phyloP scores from a whole-genome alignment of 2,888 invertebrate genomes.

The Nycteola revayana region DNA sequence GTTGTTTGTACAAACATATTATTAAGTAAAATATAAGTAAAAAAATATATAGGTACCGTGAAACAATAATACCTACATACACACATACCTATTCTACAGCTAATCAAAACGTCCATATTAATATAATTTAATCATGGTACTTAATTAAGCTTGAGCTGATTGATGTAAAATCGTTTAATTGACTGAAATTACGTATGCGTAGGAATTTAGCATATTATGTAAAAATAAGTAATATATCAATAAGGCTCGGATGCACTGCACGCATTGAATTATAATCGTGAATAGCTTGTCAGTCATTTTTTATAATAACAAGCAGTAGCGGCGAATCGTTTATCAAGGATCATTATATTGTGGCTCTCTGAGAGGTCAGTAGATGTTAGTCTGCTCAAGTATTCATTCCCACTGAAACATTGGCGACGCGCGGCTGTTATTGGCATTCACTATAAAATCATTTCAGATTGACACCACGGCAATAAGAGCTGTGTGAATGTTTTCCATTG shows the following conservation, averaged over 20 bases:
- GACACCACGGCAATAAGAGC: slow-evolving; percentile 8
- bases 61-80: too few species aligned
- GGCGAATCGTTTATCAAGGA: slow-evolving; percentile 33
- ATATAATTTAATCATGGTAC: too few species aligned
- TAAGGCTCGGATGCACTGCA: slow-evolving; percentile 10
- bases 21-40: too few species aligned
- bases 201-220: too few species aligned
- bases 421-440: slow-evolving; percentile 37
- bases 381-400: slow-evolving; percentile 41
- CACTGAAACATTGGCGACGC: slow-evolving; percentile 48
- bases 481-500: slow-evolving; percentile 23
- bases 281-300: slow-evolving; percentile 28
- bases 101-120: too few species aligned
- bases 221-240: slow-evolving; percentile 5
- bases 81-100: too few species aligned
- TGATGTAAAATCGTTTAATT: too few species aligned
- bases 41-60: too few species aligned
- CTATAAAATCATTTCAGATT: slow-evolving; percentile 21
- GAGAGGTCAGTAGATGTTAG: slow-evolving; percentile 33
- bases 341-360: slow-evolving; percentile 34
- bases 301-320: slow-evolving; percentile 17
- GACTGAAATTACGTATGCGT: too few species aligned
- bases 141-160: too few species aligned
- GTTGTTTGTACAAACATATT: too few species aligned
- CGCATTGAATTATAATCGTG: slow-evolving; percentile 13